Evolutionary conservation across 2,113 vertebrate species (phyloP).

Genomic region (Microtus pennsylvanicus): DNA sequence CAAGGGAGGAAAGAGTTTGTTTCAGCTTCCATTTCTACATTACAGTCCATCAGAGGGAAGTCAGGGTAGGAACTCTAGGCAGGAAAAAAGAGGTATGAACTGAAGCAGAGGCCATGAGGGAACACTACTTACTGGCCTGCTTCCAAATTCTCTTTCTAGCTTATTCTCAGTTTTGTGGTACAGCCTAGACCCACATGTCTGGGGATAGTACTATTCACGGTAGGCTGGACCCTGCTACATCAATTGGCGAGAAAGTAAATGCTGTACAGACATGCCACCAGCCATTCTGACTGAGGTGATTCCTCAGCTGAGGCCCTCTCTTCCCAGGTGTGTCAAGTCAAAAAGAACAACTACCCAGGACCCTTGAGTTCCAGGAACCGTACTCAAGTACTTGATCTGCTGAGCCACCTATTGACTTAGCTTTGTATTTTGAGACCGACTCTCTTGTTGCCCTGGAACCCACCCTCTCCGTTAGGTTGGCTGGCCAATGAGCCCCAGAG

Average conservation of each 20-base stretch:
- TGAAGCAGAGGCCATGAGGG: background rate
- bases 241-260: background rate
- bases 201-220: background rate
- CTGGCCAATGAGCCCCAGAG: background rate
- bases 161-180: background rate
- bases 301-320: background rate
- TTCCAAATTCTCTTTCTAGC: background rate
- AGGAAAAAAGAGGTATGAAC: background rate
- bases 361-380: background rate
- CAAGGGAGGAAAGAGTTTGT: too few species aligned
- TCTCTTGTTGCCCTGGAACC: background rate
- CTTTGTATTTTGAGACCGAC: background rate
- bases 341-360: background rate
- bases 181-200: background rate
- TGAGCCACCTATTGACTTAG: too few species aligned
- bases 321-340: background rate
- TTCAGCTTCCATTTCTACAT: background rate
- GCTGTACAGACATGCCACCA: background rate
- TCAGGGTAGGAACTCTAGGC: background rate
- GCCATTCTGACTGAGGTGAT: background rate
- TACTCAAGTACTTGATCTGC: background rate
- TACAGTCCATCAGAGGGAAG: background rate
- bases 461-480: background rate
- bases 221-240: background rate
- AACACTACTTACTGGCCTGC: background rate